phyloP scores from a whole-genome alignment of 2,797 vertebrate species.

The Lithobates sylvaticus region DNA sequence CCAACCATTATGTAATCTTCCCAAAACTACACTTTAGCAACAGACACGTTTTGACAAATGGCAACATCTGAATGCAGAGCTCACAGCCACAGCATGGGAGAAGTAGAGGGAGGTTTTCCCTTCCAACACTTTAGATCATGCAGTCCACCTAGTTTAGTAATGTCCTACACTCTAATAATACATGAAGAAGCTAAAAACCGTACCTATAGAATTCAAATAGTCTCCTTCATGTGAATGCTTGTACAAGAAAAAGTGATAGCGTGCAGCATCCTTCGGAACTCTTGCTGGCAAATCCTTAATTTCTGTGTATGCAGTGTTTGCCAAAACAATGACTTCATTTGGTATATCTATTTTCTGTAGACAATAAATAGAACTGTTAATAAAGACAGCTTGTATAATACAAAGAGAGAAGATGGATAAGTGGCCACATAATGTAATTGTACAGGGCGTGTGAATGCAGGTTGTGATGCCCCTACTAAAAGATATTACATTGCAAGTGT shows the following conservation, averaged over 20 bases:
- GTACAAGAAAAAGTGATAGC: slow-evolving; percentile 98
- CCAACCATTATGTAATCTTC: background rate
- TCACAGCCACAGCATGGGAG: too few relatives aligned
- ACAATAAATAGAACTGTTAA: slow-evolving; percentile 55
- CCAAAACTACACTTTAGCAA: background rate
- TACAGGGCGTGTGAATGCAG: background rate
- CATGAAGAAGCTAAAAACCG: background rate
- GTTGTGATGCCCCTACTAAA: background rate
- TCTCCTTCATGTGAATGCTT: slow-evolving; percentile 97
- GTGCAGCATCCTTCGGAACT: slow-evolving; percentile 91
- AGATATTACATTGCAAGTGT: background rate
- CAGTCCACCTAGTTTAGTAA: background rate
- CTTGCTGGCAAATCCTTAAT: slow-evolving; percentile 91
- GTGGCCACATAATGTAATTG: background rate
- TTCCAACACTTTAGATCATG: too few relatives aligned
- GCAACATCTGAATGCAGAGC: too few relatives aligned
- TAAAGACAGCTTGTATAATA: background rate
- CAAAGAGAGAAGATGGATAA: background rate
- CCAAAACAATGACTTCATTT: slow-evolving; percentile 91
- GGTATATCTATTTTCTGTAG: slow-evolving; percentile 90
- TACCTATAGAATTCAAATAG: slow-evolving; percentile 95
- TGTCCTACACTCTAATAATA: background rate
- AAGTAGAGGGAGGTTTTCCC: too few relatives aligned
- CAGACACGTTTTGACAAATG: background rate
- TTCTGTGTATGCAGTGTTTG: slow-evolving; percentile 88